Evolutionary conservation across 2,888 invertebrate species (phyloP), one percentile per base, ranked within the genome.

Genomic region (Cephus sareptanus): DNA sequence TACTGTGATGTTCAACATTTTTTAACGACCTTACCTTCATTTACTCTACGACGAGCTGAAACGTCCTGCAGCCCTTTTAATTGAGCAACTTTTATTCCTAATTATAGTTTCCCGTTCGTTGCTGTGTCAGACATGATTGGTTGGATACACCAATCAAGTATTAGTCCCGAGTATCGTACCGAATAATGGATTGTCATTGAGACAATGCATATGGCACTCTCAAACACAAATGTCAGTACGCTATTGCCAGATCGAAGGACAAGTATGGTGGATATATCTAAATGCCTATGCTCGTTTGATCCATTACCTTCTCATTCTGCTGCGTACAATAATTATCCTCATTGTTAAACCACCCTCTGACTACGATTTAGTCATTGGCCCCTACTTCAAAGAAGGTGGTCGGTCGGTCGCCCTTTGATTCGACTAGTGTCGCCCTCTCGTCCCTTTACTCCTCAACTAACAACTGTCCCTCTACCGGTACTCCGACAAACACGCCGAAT

Each of bases 281-380:
- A 71, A 71, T 71, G 74, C 34, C 2, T 35, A 33, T 35, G 71
- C 33, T 30, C 74, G 74, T 37, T 34, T 34, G 74, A 74, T 37
- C 37, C 37, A 74, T 74, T 37, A 35, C n/a, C 31, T 82, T 79
- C 80, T 80, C 75, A 79, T 71, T 81, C 81, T 82, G 83, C 81
- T 82, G 83, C 79, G 82, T 84, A 83, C 81, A 85, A 85, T 86
- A 86, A 86, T 86, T 86, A 85, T 84, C 83, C 82, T 83, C 82
- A 83, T 84, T 83, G 85, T 85, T 81, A 74, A 73, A 75, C 71
- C 71, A 15, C 71, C 23, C 71, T 71, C 71, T 11, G 33, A 31
- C 71, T 15, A 31, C 71, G 13, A 31, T 34, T 34, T 23, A 31
- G 31, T 34, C 71, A 15, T 30, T 11, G 31, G 15, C 30, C 71